Percentiles rank a stretch among this genome's conserved stretches.
Conservation (phyloP, 2,888 invertebrate species). For the Heliconius hortense region DNA sequence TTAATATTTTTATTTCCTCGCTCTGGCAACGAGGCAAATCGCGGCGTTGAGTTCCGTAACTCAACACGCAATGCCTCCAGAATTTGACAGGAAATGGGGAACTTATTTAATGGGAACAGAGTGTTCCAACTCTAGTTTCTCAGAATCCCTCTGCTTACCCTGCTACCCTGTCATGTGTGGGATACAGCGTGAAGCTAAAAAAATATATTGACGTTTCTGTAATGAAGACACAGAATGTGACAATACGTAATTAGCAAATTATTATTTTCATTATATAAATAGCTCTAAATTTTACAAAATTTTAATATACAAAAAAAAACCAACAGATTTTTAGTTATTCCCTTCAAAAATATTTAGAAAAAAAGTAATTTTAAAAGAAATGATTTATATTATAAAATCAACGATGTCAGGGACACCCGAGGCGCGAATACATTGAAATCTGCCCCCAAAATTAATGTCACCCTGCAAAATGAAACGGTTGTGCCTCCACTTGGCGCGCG, state of each 20-base stretch:
- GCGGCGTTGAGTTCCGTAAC: no score
- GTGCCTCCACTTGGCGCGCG: conserved; percentile 47
- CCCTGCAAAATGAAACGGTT: conserved; percentile 66
- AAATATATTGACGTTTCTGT: not conserved
- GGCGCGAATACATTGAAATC: conserved; percentile 60
- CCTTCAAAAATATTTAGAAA: not conserved
- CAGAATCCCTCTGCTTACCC: no score
- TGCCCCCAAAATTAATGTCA: conserved; percentile 71
- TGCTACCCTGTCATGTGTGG: no score
- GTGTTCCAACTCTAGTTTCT: no score
- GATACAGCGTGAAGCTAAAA: no score
- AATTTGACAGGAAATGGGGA: no score
- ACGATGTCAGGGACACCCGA: conserved; percentile 55
- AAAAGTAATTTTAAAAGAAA: not conserved
- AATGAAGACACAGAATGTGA: no score
- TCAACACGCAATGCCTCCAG: no score
- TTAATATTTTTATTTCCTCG: no score
- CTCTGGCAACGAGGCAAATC: no score
- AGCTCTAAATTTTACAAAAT: not conserved
- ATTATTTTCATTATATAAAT: not conserved
- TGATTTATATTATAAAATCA: conserved; percentile 65
- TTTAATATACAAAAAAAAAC: not conserved
- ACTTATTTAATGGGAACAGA: no score
- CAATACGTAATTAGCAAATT: not conserved
- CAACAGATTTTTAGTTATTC: not conserved